Base-by-base conservation (phyloP, 2,113 vertebrate species). In the Serilophus lunatus region DNA sequence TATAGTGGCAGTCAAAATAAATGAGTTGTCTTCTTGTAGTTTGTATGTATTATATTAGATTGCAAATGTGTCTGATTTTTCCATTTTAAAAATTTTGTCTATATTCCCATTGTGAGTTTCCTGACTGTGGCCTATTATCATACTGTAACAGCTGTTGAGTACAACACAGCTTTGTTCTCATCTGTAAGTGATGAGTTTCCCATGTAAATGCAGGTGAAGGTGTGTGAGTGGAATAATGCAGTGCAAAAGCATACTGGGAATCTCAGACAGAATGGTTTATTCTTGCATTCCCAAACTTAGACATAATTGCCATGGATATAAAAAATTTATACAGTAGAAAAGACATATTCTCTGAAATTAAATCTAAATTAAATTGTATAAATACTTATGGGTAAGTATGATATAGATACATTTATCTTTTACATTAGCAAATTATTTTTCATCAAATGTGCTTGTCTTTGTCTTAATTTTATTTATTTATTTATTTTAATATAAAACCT, bases 91-190 rank as follows among this genome's bases (percentile, higher is more conserved):
- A 68, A 28, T 13, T 14, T 28, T 59, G 8, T 28, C 12, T 54
- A 0, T 70, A 22, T 49, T 75, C 24, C 60, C 40, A 0, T 10
- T 45, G 25, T 31, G 36, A 36, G 16, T 15, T 9, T 10, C 35
- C 53, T 72, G 59, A 5, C 14, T 20, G 23, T 33, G 38, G 36
- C 28, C 22, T 65, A 23, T 59, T 66, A 65, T 18, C 22, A 40
- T 10, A 8, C 12, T 36, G 24, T 22, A 50, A 45, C 76, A 77
- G 86, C 51, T 79, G 29, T 13, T 80, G 80, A 42, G 26, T 33
- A 25, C 7, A 31, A 9, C 49, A 33, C 36, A 65, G 18, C 64
- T 76, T 65, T 51, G 19, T 24, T 87, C 35, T 77, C 13, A 2
- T n/a, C 4, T 2, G 7, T 14, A 18, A 56, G 56, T 0, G 4